Base-by-base conservation (phyloP, 2,888 invertebrate genomes). In the Archaeoteleia sp. region DNA sequence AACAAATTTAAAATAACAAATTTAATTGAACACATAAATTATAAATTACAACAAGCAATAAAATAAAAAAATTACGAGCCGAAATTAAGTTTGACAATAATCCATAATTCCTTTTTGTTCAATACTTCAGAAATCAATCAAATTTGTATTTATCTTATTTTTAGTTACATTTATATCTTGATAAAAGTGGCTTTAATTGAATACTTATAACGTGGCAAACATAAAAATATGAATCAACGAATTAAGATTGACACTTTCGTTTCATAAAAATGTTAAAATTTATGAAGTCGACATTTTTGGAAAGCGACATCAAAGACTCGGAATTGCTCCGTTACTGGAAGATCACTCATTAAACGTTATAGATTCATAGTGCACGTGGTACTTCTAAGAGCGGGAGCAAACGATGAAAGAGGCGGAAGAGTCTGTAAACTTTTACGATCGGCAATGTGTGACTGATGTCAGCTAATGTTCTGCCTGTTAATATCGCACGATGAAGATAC, bases 401-500 rank as follows among this genome's bases (percentile, higher is more conserved):
- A 40, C 54, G 68, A 54, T 49, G 69, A 65, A 61, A 61, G 65
- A 61, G 65, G 15, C 48, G 65, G 57, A 61, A 66, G 48, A 48
- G 67, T 67, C 42, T 62, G 49, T 42, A 70, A 70, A 74, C 65
- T 73, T 78, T 78, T 77, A 78, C 74, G 75, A 76, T 71, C 71
- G 40, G 57, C 54, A 48, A 35, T 14, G 46, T 40, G 61, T 45
- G 66, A 66, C 58, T 66, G 58, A 73, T 72, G 67, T 63, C 66
- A 37, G 61, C 65, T 58, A 60, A 53, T 67, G 68, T 67, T 69
- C 60, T 39, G 39, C 48, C 27, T 45, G 54, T 54, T 68, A 63
- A 68, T 68, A 63, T 63, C 51, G 71, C 62, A 66, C 72, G 79
- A 79, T 78, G 77, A 78, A 80, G 73, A 70, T 72, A 60, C 51